Percentiles rank a stretch among this genome's conserved stretches.
phyloP scores from a whole-genome alignment of 2,888 invertebrate genomes.

The Drosophila infuscata region DNA sequence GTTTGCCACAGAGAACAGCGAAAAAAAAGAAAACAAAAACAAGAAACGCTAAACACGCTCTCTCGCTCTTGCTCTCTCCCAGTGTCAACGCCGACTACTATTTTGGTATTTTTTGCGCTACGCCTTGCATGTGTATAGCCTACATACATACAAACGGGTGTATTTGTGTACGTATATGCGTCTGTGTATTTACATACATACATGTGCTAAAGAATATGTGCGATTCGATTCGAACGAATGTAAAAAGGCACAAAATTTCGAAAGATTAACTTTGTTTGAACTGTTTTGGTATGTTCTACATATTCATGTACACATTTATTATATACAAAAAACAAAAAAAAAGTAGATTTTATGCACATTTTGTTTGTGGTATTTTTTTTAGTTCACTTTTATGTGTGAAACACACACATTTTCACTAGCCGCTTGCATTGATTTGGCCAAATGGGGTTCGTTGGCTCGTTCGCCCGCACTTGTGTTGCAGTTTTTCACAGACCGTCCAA shows the following conservation, averaged over 20 bases:
- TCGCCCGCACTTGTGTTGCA: conserved; percentile 4
- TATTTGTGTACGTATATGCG: conserved; percentile 4
- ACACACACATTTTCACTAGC: conserved; percentile 37
- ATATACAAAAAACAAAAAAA: conserved; percentile 17
- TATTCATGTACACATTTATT: conserved; percentile 9
- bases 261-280: conserved; percentile 26
- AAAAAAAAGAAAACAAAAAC: conserved; percentile 37
- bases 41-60: conserved; percentile 30
- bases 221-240: conserved; percentile 54
- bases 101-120: conserved; percentile 68
- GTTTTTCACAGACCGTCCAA: conserved; percentile 50
- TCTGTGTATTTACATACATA: conserved; percentile 1
- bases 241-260: conserved; percentile 35
- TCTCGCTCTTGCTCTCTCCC: conserved; percentile 33
- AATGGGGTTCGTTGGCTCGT: conserved; percentile 7
- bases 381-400: conserved; percentile 47
- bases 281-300: conserved; percentile 40
- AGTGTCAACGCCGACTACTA: conserved; percentile 67
- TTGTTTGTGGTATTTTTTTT: conserved; percentile 44
- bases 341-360: conserved; percentile 9
- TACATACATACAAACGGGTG: conserved; percentile 29
- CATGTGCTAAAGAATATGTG: conserved; percentile 26
- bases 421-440: conserved; percentile 40
- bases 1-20: conserved; percentile 58
- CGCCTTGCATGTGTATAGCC: conserved; percentile 60